Percentiles rank a stretch among this genome's conserved stretches.
Evolutionary conservation across 92 coral and sea anemone genomes (phyloP).

Genomic region (Pocillopora grandis): DNA sequence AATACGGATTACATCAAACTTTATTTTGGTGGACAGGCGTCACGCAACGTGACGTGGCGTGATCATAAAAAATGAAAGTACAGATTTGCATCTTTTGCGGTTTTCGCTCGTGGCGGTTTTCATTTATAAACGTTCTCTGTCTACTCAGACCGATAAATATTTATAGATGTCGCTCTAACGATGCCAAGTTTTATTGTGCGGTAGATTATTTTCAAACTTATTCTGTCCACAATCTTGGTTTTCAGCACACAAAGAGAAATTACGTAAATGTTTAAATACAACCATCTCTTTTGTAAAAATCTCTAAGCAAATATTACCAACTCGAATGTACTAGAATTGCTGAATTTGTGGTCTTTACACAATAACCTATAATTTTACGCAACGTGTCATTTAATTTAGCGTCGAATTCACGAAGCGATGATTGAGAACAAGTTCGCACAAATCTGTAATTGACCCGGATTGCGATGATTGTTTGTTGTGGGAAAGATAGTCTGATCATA

Average conservation of each 20-base stretch:
- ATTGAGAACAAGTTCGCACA: not conserved
- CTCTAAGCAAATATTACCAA: not conserved
- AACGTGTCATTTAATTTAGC: not conserved
- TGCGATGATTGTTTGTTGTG: conserved; percentile 2
- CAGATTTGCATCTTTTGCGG: not conserved
- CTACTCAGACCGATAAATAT: not conserved
- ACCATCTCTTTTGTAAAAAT: not conserved
- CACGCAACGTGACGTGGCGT: conserved; percentile 34
- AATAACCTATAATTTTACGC: not conserved
- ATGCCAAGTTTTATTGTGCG: not conserved
- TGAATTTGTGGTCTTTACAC: not conserved
- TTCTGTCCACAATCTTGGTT: too few relatives aligned
- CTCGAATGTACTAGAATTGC: not conserved
- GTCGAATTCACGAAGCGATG: not conserved
- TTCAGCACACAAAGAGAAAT: not conserved
- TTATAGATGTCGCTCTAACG: not conserved
- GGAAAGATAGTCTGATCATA: not conserved
- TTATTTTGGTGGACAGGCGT: conserved; percentile 28
- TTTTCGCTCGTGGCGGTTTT: not conserved
- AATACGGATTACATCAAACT: conserved; percentile 41
- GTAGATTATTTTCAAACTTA: not conserved
- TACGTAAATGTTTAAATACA: not conserved
- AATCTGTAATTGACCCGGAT: conserved; percentile 10
- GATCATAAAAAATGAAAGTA: not conserved
- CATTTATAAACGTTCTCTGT: not conserved